A percentile compares a stretch with the other conserved stretches of the same genome.
Conservation (phyloP, 2,888 invertebrate species). For the Mesochorus sp. region DNA sequence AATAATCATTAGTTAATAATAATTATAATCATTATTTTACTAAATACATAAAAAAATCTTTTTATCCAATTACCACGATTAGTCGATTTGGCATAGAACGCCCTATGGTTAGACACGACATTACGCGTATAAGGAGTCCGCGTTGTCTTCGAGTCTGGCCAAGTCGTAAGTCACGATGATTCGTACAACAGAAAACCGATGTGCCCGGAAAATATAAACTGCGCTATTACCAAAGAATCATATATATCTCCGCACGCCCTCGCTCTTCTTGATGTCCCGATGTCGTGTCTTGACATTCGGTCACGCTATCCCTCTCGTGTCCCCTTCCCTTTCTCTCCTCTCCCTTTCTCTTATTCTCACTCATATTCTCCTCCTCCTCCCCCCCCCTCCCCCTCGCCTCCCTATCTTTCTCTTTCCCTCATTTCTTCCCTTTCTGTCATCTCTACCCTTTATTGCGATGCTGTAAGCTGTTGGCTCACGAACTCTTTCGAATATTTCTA, state of each 20-base stretch:
- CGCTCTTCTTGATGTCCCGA: conserved; percentile 71
- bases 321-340: conserved; percentile 32
- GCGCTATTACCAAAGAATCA: conserved; percentile 71
- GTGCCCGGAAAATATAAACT: conserved; percentile 63
- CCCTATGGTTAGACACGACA: not conserved
- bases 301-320: conserved; percentile 70
- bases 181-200: conserved; percentile 39
- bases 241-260: conserved; percentile 59
- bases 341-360: not conserved
- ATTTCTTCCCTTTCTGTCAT: conserved; percentile 5
- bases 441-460: conserved; percentile 4
- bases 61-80: not conserved
- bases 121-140: conserved; percentile 21
- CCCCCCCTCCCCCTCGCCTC: not conserved
- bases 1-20: not conserved
- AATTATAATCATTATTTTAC: not conserved
- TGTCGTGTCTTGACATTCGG: conserved; percentile 72
- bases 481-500: conserved; percentile 47
- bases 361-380: not conserved
- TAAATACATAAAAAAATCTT: not conserved
- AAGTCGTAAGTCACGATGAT: conserved; percentile 52
- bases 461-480: conserved; percentile 45
- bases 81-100: not conserved
- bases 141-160: conserved; percentile 21
- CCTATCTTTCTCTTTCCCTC: not conserved